Evolutionary conservation across 2,888 invertebrate species (phyloP).

Genomic region (Julus scanicus): DNA sequence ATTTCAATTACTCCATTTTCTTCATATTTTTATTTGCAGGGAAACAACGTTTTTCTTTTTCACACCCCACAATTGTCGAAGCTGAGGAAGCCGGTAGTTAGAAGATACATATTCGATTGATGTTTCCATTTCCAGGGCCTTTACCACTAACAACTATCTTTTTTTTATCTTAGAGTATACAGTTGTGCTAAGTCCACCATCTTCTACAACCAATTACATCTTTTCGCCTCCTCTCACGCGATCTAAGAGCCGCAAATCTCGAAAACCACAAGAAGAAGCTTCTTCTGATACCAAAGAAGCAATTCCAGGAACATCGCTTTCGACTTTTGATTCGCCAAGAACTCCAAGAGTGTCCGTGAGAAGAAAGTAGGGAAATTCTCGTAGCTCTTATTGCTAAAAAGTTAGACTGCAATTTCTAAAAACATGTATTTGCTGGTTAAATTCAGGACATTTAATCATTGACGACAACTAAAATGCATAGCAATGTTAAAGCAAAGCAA

Average conservation of each 20-base stretch:
- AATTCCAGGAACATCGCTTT: not conserved
- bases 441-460: not conserved
- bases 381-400: not conserved
- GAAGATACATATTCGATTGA: not conserved
- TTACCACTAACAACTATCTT: too few relatives aligned
- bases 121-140: not conserved
- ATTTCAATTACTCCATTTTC: not conserved
- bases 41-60: constrained; percentile 17
- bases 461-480: not conserved
- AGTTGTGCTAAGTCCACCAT: not conserved
- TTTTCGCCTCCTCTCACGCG: constrained; percentile 44
- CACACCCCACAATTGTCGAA: not conserved
- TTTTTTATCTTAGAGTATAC: not conserved
- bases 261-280: not conserved
- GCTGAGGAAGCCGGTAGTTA: not conserved
- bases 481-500: not conserved
- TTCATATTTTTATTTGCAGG: not conserved
- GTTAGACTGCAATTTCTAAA: not conserved
- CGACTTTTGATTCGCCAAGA: not conserved
- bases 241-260: constrained; percentile 39
- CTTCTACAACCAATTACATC: constrained; percentile 4
- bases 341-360: not conserved
- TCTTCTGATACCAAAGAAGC: not conserved
- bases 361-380: constrained; percentile 3
- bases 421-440: not conserved